Base-by-base conservation (phyloP, 2,113 vertebrate genomes). In the Percina caprodes region DNA sequence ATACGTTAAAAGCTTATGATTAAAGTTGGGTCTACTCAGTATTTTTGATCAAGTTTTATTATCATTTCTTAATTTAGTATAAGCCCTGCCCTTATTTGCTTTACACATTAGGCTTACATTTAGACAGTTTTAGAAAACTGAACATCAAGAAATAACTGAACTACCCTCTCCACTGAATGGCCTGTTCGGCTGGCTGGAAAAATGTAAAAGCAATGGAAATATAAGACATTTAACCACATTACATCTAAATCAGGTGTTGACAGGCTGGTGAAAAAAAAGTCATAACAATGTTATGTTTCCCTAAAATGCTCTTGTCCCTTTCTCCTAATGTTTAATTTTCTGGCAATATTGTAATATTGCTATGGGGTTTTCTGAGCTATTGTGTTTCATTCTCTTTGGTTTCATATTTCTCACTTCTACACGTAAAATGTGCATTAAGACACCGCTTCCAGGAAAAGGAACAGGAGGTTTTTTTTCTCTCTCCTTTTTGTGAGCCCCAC, bases 371-470 rank as follows among this genome's bases (percentile, higher is more conserved):
- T 93, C 87, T 80, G 86, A 85, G 83, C 92, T 93, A 94, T 93
- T 94, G 91, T 92, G 89, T 93, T 95, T 90, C 91, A 92, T 91
- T 92, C 90, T 86, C 86, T 77, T 82, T 75, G 85, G 93, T 94
- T 94, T 95, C 94, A 92, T 94, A 94, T 96, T 95, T 94, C 93
- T 94, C 91, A 93, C 88, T 94, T 93, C 90, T 94, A 92, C 93
- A 95, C 94, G 94, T 95, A 94, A 95, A 95, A 93, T 91, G 93
- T 92, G 91, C 94, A 95, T 95, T 95, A 94, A 91, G 90, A 92
- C 91, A 93, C 81, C 52, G 86, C 92, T 95, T 95, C 94, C 94
- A 94, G 94, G 94, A 94, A 95, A 89, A 89, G 82, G 85, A 93
- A 92, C 82, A 78, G 84, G 86, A 87, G 80, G 71, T 88, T 67